Evolutionary conservation across 2,888 invertebrate species (phyloP).

Genomic region (Cheilosia vulpina): DNA sequence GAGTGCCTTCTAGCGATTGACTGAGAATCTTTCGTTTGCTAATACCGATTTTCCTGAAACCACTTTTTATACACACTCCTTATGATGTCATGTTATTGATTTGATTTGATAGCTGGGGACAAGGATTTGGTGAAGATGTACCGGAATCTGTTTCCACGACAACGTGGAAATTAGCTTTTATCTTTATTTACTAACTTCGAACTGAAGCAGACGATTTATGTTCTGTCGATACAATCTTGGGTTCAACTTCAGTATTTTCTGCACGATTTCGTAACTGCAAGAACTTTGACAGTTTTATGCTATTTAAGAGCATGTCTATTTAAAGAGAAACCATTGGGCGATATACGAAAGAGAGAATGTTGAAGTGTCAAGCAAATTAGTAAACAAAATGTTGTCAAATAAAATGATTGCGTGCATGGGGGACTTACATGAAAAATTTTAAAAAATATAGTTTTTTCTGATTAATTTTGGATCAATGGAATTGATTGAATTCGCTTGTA

Average conservation of each 20-base stretch:
- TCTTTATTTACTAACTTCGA: conserved; percentile 43
- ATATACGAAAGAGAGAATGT: background rate
- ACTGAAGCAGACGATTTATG: conserved; percentile 6
- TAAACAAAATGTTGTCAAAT: no score
- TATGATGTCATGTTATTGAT: conserved; percentile 74
- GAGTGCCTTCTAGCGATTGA: background rate
- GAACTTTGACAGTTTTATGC: conserved; percentile 63
- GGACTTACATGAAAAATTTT: no score
- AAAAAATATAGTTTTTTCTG: no score
- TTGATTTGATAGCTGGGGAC: conserved; percentile 21
- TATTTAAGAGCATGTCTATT: conserved; percentile 52
- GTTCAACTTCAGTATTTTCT: conserved; percentile 56
- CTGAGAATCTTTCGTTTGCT: conserved; percentile 5
- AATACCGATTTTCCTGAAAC: conserved; percentile 23
- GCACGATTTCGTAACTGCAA: conserved; percentile 69
- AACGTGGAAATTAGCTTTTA: conserved; percentile 29
- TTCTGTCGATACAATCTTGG: conserved; percentile 46
- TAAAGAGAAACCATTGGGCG: background rate
- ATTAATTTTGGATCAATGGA: no score
- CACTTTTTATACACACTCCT: conserved; percentile 31
- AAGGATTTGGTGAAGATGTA: conserved; percentile 40
- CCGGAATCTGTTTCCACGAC: conserved; percentile 37
- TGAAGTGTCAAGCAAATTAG: background rate
- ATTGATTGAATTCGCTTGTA: no score
- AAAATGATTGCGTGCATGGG: no score